These are phyloP conservation scores for Lepetodrilus schrolli DNA, from an alignment of 2,888 invertebrate genomes.

Conservation along the genomic window DNA sequence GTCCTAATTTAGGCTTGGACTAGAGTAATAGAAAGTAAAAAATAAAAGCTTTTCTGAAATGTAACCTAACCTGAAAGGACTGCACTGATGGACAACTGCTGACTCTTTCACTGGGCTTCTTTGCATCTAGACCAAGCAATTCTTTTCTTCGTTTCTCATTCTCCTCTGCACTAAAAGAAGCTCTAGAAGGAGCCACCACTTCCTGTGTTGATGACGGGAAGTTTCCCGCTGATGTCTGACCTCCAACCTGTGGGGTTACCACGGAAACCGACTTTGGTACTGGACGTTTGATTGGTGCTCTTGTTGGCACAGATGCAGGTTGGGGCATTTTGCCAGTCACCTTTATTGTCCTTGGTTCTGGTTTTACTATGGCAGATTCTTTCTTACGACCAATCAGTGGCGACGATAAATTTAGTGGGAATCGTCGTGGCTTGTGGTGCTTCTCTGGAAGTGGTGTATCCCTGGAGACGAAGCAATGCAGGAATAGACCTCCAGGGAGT, in stretches of 20 bases:
- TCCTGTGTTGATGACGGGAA: conserved; percentile 12
- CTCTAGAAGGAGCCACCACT: conserved; percentile 32
- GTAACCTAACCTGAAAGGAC: too few species aligned
- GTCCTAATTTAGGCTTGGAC: too few species aligned
- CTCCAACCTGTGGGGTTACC: background rate
- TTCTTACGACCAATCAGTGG: conserved; percentile 56
- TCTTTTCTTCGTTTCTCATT: conserved; percentile 54
- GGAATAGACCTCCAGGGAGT: too few species aligned
- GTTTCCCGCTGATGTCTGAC: conserved; percentile 1
- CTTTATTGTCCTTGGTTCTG: conserved; percentile 30
- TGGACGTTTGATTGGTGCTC: background rate
- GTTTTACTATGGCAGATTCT: conserved; percentile 32
- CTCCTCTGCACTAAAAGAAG: conserved; percentile 42
- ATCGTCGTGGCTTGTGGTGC: conserved; percentile 53
- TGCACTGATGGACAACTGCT: too few species aligned
- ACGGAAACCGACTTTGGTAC: background rate
- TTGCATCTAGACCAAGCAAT: conserved; percentile 41
- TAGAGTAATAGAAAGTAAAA: too few species aligned
- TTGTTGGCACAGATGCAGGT: background rate
- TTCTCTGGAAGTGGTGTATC: conserved; percentile 75
- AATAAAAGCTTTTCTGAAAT: too few species aligned
- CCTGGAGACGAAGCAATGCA: too few species aligned
- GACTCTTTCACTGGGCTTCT: background rate
- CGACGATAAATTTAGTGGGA: conserved; percentile 54
- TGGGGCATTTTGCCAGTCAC: conserved; percentile 10